Evolutionary conservation across 2,888 invertebrate species (phyloP), one percentile per base, ranked within the genome.

Genomic region (Apeira syringaria): DNA sequence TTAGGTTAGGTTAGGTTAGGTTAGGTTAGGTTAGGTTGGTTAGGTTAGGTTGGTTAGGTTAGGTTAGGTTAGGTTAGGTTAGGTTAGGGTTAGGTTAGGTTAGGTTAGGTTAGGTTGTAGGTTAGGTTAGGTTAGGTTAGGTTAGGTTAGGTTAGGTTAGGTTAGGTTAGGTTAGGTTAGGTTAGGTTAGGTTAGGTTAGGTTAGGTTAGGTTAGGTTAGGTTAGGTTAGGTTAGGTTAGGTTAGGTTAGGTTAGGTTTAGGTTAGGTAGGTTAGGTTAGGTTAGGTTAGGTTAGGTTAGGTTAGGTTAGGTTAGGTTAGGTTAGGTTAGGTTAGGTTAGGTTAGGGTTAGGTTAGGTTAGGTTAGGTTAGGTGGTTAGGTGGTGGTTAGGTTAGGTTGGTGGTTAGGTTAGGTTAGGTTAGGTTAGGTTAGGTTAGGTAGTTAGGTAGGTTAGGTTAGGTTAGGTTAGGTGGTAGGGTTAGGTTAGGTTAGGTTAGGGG

Each of bases 51-150:
- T n/a, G n/a, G n/a, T n/a, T n/a, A n/a, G n/a, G n/a, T n/a, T n/a
- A n/a, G n/a, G n/a, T n/a, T n/a, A n/a, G n/a, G n/a, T n/a, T n/a
- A n/a, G n/a, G n/a, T n/a, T n/a, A n/a, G n/a, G n/a, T n/a, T n/a
- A n/a, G n/a, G n/a, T n/a, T n/a, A n/a, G n/a, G n/a, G 39, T 36
- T 31, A 41, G 50, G 43, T 43, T 38, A 47, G 50, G 47, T 50
- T 40, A 44, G 44, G 40, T 47, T 47, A 39, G 42, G 42, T 36
- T 41, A 40, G 42, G 42, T 36, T 51, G 42, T 47, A 47, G 44
- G 50, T 47, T 50, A 43, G 46, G 45, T 44, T 45, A 50, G 44
- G 48, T 48, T 48, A 43, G 42, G 43, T 48, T 48, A 45, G 45
- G 45, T 45, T 47, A 49, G 49, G 49, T 49, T 50, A 46, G 46